Conservation (phyloP, 2,888 invertebrate species). For the Podabrus alpinus region DNA sequence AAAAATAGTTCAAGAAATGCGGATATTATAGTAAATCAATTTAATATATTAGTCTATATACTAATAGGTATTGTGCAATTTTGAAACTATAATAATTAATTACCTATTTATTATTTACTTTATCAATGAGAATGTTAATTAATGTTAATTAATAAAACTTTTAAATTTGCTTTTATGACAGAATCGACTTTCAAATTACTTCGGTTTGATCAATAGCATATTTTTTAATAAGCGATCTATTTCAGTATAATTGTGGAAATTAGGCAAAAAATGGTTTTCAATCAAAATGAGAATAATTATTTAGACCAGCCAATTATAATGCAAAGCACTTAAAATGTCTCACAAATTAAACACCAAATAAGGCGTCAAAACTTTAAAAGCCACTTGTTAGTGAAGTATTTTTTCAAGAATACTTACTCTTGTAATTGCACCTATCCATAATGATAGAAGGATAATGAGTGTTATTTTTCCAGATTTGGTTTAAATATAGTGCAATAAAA, state of each 20-base stretch:
- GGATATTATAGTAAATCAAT: neutral
- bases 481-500: slow-evolving; percentile 5
- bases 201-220: neutral
- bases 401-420: neutral
- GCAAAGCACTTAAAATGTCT: neutral
- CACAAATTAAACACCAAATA: slow-evolving; percentile 2
- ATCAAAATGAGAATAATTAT: neutral
- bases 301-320: neutral
- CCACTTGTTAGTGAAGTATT: neutral
- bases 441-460: neutral
- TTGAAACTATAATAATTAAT: neutral
- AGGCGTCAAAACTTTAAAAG: neutral
- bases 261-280: neutral
- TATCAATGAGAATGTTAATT: neutral
- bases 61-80: no score
- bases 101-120: neutral
- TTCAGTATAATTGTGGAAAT: neutral
- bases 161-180: neutral
- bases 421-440: slow-evolving; percentile 10
- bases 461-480: slow-evolving; percentile 5
- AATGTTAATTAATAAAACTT: neutral
- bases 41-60: no score
- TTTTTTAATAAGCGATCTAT: neutral
- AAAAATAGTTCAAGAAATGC: neutral
- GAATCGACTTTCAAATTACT: neutral